Base-by-base conservation (phyloP, 2,113 vertebrate species). In the Anoura caudifer region DNA sequence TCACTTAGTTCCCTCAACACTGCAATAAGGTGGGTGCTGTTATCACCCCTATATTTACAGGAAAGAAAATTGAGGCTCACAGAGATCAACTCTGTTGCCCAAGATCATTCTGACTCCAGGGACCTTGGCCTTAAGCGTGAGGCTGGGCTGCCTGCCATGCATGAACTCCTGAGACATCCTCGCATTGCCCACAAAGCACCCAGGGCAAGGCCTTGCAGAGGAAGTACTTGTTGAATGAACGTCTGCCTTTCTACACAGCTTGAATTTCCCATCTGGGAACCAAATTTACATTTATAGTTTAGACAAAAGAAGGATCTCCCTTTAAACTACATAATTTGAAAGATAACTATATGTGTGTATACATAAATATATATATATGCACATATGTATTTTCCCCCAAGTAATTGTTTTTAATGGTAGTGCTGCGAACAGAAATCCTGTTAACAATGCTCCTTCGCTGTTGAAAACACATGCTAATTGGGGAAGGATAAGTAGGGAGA, bases 401-500 rank as follows among this genome's bases (percentile, higher is more conserved):
- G 36, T 92, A 76, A 86, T 61, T 92, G 14, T 33, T 90, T 95
- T 93, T 87, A 90, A 77, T 93, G 36, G 45, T 61, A 15, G 17
- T 54, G 54, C 89, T 69, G 13, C 70, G 63, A 86, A 80, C 72
- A 94, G 47, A 95, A 52, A 83, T 80, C 50, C 94, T 83, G 69
- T 81, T 87, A 70, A 59, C 76, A 69, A 52, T 83, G 16, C 65
- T 86, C 59, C 28, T 92, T 28, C 26, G 10, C 28, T 87, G 4
- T 91, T 94, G 38, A 86, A 90, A 83, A 80, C 56, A 82, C 33
- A 79, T 59, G 45, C 61, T 59, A 67, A 43, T 82, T 90, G 79
- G 28, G 47, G 54, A 41, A 79, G 56, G 31, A 54, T 69, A 85
- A 92, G 61, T 9, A 84, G 90, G 12, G 56, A 63, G 52, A 81